A percentile compares a stretch with the other conserved stretches of the same genome.
Evolutionary conservation across 2,888 invertebrate genomes (phyloP).

Genomic region (Meiosimyza decipiens): DNA sequence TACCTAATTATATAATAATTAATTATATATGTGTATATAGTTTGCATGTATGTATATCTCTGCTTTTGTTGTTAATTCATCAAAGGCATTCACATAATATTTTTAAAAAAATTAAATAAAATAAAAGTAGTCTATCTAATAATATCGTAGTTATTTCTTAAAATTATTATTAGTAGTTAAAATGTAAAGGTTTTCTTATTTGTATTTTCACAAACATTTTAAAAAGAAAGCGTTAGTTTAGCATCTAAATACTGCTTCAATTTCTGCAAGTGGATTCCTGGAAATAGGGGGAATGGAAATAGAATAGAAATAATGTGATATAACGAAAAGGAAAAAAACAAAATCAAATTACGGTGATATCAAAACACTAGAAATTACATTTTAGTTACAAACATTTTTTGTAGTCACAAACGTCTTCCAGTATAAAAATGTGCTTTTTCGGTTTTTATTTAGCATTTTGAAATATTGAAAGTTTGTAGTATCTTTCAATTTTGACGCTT

Average conservation of each 20-base stretch:
- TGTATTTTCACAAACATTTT: neutral
- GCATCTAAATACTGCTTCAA: conserved; percentile 68
- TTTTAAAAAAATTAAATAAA: neutral
- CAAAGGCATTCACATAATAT: neutral
- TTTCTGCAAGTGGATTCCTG: conserved; percentile 67
- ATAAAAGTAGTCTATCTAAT: neutral
- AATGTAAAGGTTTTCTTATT: neutral
- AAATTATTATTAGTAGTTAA: conserved; percentile 6
- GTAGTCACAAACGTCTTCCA: too few species aligned
- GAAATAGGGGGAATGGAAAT: conserved; percentile 50
- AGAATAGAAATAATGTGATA: conserved; percentile 45
- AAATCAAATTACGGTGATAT: conserved; percentile 13
- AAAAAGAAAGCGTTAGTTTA: conserved; percentile 49
- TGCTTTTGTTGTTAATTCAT: too few species aligned
- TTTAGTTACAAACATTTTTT: too few species aligned
- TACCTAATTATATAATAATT: too few species aligned
- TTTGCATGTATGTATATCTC: too few species aligned
- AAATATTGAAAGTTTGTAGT: too few species aligned
- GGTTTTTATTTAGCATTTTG: neutral
- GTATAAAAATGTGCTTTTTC: conserved; percentile 12
- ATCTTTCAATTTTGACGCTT: too few species aligned
- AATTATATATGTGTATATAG: too few species aligned
- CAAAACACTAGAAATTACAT: too few species aligned
- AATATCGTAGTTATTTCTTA: neutral
- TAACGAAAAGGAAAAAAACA: conserved; percentile 40